Evolutionary conservation across 1,140 invertebrate species (phyloP).

Genomic region (Marisa cornuarietis): DNA sequence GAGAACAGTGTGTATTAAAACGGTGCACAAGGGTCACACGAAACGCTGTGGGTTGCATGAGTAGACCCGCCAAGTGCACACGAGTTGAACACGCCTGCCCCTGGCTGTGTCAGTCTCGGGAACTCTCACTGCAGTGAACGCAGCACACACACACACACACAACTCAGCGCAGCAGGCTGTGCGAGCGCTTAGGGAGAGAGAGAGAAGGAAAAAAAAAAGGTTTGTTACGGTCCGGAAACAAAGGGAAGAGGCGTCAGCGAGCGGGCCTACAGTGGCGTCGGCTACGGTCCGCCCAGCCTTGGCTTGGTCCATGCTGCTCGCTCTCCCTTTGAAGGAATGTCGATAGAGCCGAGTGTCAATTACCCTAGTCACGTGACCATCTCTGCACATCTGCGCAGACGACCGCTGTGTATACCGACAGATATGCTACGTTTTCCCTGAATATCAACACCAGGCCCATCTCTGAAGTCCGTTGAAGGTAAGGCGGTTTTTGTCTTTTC

Average conservation of each 20-base stretch:
- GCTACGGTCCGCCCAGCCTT: slow-evolving; percentile 18
- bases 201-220: not conserved
- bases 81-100: too few relatives aligned
- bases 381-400: slow-evolving; percentile 27
- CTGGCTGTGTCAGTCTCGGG: not conserved
- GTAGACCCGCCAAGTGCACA: too few relatives aligned
- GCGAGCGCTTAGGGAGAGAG: not conserved
- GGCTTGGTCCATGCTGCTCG: slow-evolving; percentile 2
- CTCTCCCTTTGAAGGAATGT: slow-evolving; percentile 29
- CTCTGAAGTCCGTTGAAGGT: slow-evolving; percentile 7
- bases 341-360: slow-evolving; percentile 28
- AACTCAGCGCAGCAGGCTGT: not conserved
- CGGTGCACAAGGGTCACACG: too few relatives aligned
- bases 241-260: slow-evolving; percentile 15
- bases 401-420: slow-evolving; percentile 24
- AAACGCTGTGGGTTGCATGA: too few relatives aligned
- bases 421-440: slow-evolving; percentile 18
- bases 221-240: slow-evolving; percentile 11
- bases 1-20: too few relatives aligned
- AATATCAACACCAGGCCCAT: not conserved
- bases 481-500: slow-evolving; percentile 13
- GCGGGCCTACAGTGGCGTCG: slow-evolving; percentile 4
- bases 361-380: slow-evolving; percentile 25
- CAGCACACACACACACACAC: slow-evolving; percentile 5
- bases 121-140: slow-evolving; percentile 7